These are phyloP conservation scores for Odocoileus virginianus DNA, from an alignment of 2,113 vertebrate genomes.

Conservation along the genomic window DNA sequence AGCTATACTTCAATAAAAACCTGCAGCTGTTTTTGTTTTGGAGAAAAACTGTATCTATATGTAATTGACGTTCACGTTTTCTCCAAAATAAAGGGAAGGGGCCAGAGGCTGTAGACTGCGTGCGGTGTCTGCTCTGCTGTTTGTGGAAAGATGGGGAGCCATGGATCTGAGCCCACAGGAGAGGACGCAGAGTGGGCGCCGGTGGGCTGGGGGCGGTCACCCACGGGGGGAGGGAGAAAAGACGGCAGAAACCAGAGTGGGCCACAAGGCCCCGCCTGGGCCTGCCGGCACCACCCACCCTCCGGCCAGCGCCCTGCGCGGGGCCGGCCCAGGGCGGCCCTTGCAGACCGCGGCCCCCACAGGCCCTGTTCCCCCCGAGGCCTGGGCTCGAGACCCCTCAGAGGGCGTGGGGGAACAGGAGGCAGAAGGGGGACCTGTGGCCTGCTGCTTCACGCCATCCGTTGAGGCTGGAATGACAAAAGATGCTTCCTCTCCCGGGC, in stretches of 20 bases:
- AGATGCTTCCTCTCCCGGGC: background rate
- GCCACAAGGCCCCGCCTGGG: background rate
- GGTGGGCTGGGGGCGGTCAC: rapidly evolving
- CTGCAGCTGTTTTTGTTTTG: background rate
- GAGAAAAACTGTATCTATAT: background rate
- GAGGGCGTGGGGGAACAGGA: background rate
- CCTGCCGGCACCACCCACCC: background rate
- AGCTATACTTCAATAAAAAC: background rate
- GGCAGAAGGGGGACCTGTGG: background rate
- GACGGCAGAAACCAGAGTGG: background rate
- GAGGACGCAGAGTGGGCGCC: rapidly evolving
- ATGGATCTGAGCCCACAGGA: background rate
- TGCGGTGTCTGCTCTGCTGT: rapidly evolving
- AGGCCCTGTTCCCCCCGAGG: background rate
- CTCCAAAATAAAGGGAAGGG: background rate
- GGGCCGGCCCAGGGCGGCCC: background rate
- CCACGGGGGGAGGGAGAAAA: background rate
- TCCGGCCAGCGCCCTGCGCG: rapidly evolving
- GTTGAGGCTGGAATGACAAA: background rate
- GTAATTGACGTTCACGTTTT: background rate
- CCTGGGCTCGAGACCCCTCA: background rate
- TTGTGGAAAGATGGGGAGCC: background rate
- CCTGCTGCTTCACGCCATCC: background rate
- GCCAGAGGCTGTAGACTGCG: background rate
- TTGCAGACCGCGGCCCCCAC: background rate